Evolutionary conservation across 1,140 invertebrate genomes (phyloP), one percentile per base, ranked within the genome.

Genomic region (Mesaphorura yosii): DNA sequence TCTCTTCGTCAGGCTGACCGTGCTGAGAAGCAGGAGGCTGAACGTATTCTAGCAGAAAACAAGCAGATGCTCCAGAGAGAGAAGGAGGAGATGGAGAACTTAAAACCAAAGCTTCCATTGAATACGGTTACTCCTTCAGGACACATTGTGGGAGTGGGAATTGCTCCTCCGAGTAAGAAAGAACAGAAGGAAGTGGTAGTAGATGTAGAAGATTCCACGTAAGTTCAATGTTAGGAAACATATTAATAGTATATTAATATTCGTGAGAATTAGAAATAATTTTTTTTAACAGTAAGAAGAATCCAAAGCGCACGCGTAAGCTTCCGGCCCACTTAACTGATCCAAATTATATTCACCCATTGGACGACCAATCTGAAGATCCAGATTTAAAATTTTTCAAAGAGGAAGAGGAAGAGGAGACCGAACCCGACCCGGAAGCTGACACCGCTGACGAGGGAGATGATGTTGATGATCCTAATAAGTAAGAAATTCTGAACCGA

Each of bases 401-500:
- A 41, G 58, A 64, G 20, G 58, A 64, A 23, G 63, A 60, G 34
- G 66, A 71, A 3, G 68, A 68, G 0, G 73, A 73, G 0, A 76
- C 79, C 48, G 72, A 74, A 20, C 76, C 52, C 4, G 38, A 52
- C 12, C 37, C 27, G 10, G 53, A 60, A 17, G 58, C 59, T 41
- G 58, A 39, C 41, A 34, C 19, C 5, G 55, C 52, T 26, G 59
- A 66, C 64, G 76, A 77, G 57, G 79, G 78, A 71, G 79, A 83
- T 66, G 82, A 85, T 14, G 88, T 93, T 70, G 90, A 94, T 73
- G 90, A 95, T 76, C 90, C 90, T 3, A 81, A 91, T 60, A 83
- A 47, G 55, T 58, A 57, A 52, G 6, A 5, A 22, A 5, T 17
- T 40, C 31, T 34, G 31, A 10, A n/a, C 31, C 10, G 31, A 34